These are phyloP conservation scores for Nipponacmea schrenckii DNA, from an alignment of 2,888 invertebrate genomes.

Conservation along the genomic window DNA sequence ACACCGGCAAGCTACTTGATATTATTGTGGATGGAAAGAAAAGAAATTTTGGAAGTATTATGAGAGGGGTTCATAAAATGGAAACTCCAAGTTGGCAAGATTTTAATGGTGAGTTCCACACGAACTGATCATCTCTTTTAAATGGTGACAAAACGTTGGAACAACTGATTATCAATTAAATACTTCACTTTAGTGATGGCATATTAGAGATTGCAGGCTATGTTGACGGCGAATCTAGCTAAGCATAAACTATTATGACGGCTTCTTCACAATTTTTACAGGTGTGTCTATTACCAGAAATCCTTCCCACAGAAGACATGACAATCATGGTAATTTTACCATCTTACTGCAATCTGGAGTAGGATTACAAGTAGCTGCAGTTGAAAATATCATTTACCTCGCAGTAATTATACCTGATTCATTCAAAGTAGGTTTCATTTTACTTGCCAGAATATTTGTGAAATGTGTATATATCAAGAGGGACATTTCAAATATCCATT, in stretches of 20 bases:
- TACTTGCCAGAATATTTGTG: no score
- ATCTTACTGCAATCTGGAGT: slow-evolving; percentile 94
- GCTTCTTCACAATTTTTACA: neutral
- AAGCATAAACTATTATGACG: no score
- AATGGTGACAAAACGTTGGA: no score
- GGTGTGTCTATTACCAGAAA: slow-evolving; percentile 20
- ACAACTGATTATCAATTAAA: no score
- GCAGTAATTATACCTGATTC: slow-evolving; percentile 36
- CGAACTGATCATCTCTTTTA: neutral
- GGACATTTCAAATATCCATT: no score
- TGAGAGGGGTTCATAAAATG: no score
- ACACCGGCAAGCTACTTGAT: slow-evolving; percentile 91
- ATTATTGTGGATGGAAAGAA: slow-evolving; percentile 87
- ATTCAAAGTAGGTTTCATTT: slow-evolving; percentile 23
- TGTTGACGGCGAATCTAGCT: no score
- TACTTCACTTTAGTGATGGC: no score
- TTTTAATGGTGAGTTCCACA: slow-evolving; percentile 71
- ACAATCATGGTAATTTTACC: slow-evolving; percentile 86
- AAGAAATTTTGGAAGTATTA: slow-evolving; percentile 83
- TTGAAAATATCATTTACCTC: slow-evolving; percentile 75
- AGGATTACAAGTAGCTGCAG: slow-evolving; percentile 90
- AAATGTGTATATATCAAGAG: no score
- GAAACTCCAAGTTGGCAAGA: slow-evolving; percentile 88
- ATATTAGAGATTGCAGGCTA: no score
- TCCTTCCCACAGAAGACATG: neutral